These are phyloP conservation scores for Kryptopterus vitreolus DNA, from an alignment of 2,797 vertebrate species.

Conservation along the genomic window DNA sequence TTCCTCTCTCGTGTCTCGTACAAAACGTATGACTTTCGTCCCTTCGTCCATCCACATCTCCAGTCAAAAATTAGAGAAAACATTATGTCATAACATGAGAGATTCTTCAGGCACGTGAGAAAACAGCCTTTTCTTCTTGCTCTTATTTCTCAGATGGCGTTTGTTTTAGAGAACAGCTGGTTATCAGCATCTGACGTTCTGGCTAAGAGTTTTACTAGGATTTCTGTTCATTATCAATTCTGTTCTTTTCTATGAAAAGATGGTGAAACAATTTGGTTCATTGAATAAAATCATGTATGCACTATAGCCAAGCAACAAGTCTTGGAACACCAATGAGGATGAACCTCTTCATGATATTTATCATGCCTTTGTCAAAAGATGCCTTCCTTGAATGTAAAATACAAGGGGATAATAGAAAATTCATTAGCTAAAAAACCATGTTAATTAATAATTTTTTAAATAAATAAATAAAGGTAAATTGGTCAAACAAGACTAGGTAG, in stretches of 20 bases:
- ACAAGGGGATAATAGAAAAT: background rate
- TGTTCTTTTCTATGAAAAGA: background rate
- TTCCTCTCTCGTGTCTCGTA: background rate
- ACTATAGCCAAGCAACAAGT: background rate
- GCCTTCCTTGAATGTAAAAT: background rate
- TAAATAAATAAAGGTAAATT: too few relatives aligned
- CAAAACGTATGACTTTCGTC: slow-evolving; percentile 3
- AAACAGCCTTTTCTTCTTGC: slow-evolving; percentile 1
- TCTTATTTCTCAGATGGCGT: background rate
- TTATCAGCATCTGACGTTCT: background rate
- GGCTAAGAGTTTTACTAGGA: background rate
- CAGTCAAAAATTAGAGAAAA: background rate
- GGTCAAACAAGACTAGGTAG: background rate
- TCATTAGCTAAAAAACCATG: too few relatives aligned
- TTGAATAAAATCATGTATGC: background rate
- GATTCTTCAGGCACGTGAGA: slow-evolving; percentile 22
- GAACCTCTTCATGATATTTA: too few relatives aligned
- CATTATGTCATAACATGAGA: background rate
- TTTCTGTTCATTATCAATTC: background rate
- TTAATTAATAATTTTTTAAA: too few relatives aligned
- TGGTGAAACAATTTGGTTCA: background rate
- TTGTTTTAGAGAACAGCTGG: background rate
- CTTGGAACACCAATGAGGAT: background rate
- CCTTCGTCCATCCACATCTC: background rate
- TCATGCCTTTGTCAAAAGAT: background rate